Conservation (phyloP, 1,140 invertebrate species). For the Zaprionus camerounensis region DNA sequence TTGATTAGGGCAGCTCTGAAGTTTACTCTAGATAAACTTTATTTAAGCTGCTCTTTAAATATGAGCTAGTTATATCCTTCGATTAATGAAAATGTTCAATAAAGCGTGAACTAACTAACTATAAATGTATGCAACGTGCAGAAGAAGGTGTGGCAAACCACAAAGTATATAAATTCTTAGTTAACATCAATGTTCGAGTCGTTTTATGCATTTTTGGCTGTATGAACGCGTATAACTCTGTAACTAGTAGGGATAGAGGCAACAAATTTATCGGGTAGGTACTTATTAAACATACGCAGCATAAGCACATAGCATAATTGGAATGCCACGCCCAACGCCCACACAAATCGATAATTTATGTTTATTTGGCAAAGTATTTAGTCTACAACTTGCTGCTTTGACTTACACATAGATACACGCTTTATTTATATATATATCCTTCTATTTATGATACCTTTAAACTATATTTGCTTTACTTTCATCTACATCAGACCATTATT, state of each 20-base stretch:
- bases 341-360: neutral
- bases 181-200: neutral
- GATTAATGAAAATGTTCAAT: neutral
- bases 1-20: constrained; percentile 34
- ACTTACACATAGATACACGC: neutral
- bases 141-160: neutral
- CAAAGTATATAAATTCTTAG: neutral
- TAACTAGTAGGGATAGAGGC: neutral
- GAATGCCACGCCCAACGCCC: neutral
- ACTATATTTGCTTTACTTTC: neutral
- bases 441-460: no score
- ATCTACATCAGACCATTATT: neutral
- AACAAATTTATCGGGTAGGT: fast-evolving
- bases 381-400: neutral
- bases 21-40: neutral
- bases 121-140: neutral
- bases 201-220: neutral
- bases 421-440: neutral
- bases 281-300: neutral
- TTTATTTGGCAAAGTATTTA: neutral
- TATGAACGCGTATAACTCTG: neutral
- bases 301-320: neutral
- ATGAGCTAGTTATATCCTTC: neutral
- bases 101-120: neutral
- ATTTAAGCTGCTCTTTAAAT: neutral